Evolutionary conservation across 2,888 invertebrate species (phyloP), one percentile per base, ranked within the genome.

Genomic region (Diogma glabrata): DNA sequence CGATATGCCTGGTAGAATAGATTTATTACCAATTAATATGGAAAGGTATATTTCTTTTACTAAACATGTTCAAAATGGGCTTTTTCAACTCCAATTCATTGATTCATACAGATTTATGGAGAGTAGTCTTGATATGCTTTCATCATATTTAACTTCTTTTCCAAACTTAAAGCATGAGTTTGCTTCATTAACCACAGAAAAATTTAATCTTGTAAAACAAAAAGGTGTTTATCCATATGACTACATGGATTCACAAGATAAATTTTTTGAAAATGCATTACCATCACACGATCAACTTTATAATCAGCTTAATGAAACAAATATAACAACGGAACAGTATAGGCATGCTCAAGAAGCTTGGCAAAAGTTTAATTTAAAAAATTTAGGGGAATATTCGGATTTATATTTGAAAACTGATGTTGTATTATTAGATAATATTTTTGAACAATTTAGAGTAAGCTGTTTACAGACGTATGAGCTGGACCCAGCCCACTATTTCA

Each of bases 41-140:
- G 54, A 57, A 48, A 51, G 45, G 28, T 55, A 49, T 33, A 53
- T 51, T 23, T 53, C 52, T 23, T 53, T 55, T 49, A 47, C 47
- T 33, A 53, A 40, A 16, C 43, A 51, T 9, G n/a, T 52, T 55
- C 3, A 16, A 45, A 23, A 33, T 43, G 45, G 20, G n/a, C 30
- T 47, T 9, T 47, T 49, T 5, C 24, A 49, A 10, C 22, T 52
- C 5, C 38, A 52, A 26, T 54, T 54, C 30, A 24, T 55, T 10
- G 55, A 55, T 26, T 51, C 48, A 7, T 53, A 23, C 14, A 16
- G 50, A 17, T 56, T 54, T 20, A 43, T 55, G 49, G 33, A 17
- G 5, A 12, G 50, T 12, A 43, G 50, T 4, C 40, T 55, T 14
- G 51, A 49, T 7, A 22, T 30, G 33, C 28, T 53, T 7, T 49